Percentiles rank a stretch among this genome's conserved stretches.
These are phyloP conservation scores for Oreocharis arfaki DNA, from an alignment of 2,113 vertebrate genomes.

Conservation along the genomic window DNA sequence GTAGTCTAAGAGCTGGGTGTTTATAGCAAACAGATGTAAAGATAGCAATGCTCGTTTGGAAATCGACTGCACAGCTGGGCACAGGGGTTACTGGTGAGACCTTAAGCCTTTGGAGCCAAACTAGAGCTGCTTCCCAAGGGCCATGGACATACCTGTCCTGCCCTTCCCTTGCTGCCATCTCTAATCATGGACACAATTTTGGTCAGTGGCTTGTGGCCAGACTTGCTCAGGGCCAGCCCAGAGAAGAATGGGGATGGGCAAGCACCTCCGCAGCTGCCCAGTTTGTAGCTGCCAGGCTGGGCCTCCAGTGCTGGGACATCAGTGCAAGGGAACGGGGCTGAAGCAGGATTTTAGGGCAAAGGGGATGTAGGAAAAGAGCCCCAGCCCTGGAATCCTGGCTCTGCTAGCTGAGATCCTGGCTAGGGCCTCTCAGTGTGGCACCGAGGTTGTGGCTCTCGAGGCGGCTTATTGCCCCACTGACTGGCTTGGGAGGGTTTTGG, in stretches of 20 bases:
- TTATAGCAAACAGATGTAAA: neutral
- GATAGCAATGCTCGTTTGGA: neutral
- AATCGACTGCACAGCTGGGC: neutral
- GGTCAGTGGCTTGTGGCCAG: neutral
- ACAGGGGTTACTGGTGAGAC: neutral
- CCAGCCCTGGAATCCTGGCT: neutral
- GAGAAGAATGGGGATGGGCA: neutral
- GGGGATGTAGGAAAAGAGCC: neutral
- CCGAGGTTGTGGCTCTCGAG: fast-evolving
- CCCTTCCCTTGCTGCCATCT: neutral
- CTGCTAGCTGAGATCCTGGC: neutral
- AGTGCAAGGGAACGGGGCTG: neutral
- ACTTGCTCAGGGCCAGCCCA: neutral
- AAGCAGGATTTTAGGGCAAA: neutral
- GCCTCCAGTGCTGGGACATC: neutral
- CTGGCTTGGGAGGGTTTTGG: fast-evolving
- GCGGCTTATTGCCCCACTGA: neutral
- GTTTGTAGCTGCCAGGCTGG: neutral
- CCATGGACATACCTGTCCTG: neutral
- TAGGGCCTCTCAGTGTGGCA: neutral
- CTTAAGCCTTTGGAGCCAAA: neutral
- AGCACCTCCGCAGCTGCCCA: neutral
- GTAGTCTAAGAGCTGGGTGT: neutral
- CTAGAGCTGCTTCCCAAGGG: neutral
- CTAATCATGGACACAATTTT: neutral